Conservation (phyloP, 1,140 invertebrate genomes). For the Neodiprion fabricii region DNA sequence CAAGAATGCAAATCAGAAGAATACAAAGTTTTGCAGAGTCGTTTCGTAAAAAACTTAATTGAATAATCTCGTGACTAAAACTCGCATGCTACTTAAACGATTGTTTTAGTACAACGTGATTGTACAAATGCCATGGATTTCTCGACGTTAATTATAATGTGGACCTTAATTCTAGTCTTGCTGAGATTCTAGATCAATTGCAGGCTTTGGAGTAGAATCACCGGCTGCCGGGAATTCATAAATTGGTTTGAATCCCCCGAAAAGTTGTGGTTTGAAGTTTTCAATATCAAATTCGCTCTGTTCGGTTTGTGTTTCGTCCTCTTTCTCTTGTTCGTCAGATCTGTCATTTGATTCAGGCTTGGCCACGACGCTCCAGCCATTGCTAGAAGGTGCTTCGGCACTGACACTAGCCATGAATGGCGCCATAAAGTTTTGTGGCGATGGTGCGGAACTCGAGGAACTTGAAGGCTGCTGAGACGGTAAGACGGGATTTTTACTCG, state of each 20-base stretch:
- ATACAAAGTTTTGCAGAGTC: not conserved
- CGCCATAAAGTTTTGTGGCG: conserved; percentile 70
- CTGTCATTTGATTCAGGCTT: conserved; percentile 40
- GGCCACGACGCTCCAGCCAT: conserved; percentile 71
- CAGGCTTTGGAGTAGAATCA: not conserved
- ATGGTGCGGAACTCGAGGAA: conserved; percentile 57
- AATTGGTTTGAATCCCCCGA: conserved; percentile 74
- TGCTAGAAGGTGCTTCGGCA: conserved; percentile 60
- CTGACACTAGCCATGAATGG: conserved; percentile 74
- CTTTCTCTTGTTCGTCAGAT: conserved; percentile 36
- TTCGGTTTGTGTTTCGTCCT: conserved; percentile 45
- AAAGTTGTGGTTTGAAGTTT: conserved; percentile 73
- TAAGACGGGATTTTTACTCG: conserved; percentile 30
- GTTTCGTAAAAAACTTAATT: not conserved
- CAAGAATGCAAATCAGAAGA: conserved; percentile 2
- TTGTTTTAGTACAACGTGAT: not conserved
- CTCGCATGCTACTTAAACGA: not conserved
- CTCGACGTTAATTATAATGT: not conserved
- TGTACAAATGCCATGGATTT: not conserved
- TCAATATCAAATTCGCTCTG: conserved; percentile 66
- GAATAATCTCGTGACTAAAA: not conserved
- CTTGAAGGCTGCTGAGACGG: conserved; percentile 58
- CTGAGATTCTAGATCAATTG: not conserved
- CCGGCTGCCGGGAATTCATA: conserved; percentile 57
- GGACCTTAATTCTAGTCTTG: not conserved